Base-by-base conservation (phyloP, 2,888 invertebrate species). In the Adelphocoris suturalis region DNA sequence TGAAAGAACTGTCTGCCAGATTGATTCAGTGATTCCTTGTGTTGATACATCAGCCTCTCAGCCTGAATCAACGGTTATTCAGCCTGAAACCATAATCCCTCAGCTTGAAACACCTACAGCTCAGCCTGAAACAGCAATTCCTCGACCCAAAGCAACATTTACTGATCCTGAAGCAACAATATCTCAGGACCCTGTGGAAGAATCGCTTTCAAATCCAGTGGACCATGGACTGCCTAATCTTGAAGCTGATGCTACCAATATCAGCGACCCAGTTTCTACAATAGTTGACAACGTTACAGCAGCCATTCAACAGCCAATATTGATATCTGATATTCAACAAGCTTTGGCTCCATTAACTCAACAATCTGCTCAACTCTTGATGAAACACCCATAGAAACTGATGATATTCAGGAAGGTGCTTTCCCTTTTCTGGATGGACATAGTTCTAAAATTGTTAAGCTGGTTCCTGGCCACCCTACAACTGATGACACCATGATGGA, bases 401-500 rank as follows among this genome's bases (percentile, higher is more conserved):
- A 57, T 37, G 47, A 37, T 27, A 27, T 46, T 61, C 19, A 12
- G 13, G 61, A 28, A 13, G 80, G 37, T 80, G 14, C 0, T 48
- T 80, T 48, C 13, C 12, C 80, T 9, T 37, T 37, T 48, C 37
- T 80, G 14, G 80, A 11, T 13, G 80, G n/a, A 46, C 46, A 80
- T 11, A n/a, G 12, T 37, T n/a, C 16, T 37, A 46, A 48, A 80
- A n/a, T 46, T 37, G 80, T 12, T 11, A 48, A 46, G 46, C 4
- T 27, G 16, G 47, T n/a, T 80, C 48, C 80, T 13, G 23, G 19
- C 19, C 23, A 27, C 23, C 68, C 19, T 27, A 23, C 68, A 27
- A 68, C 23, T 68, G 82, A 82, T 52, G 82, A 82, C 19, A 52
- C 52, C 23, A 52, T 48, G 27, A 82, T 82, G 82, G 88, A 88